Base-by-base conservation (phyloP, 1,140 invertebrate genomes). In the Pseudomyrmex flavicornis region DNA sequence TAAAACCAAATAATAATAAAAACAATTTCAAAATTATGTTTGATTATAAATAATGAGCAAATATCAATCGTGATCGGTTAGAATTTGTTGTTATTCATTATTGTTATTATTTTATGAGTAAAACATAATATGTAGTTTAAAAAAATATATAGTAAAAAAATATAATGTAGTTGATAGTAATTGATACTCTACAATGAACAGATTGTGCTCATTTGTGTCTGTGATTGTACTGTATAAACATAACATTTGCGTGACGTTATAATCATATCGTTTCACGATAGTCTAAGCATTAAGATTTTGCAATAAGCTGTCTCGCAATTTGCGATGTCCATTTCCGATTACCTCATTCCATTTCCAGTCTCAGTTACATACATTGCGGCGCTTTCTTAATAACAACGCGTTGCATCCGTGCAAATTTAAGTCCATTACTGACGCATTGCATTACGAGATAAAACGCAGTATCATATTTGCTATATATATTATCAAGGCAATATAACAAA, bases 301-400 rank as follows among this genome's bases (percentile, higher is more conserved):
- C 48, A 77, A 86, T 35, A 9, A n/a, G 22, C 50, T 46, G 54
- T 59, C 62, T 66, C 35, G 62, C 3, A n/a, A 65, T 44, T 63
- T 17, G n/a, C 13, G 58, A 54, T 65, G 12, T 58, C 52, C 50
- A n/a, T 15, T 86, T 69, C 44, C 52, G 9, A 75, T 83, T 56
- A 74, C 63, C 44, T 54, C 54, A 69, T 62, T 69, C 22, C 52
- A 22, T 13, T 75, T 82, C 26, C 22, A 15, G 10, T 26, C 20
- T 59, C 76, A 52, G 15, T 54, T 54, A 15, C 15, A 35, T 35
- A 8, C n/a, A 35, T 35, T 35, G 35, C 5, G 7, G 26, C 7
- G 20, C 7, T 79, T 79, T 15, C 74, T 68, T 68, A 66, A 69
- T 69, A 68, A 46, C 20, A 7, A 35, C 35, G 35, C 35, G 17